Evolutionary conservation across 2,113 vertebrate species (phyloP), one percentile per base, ranked within the genome.

Genomic region (Meleagris gallopavo): DNA sequence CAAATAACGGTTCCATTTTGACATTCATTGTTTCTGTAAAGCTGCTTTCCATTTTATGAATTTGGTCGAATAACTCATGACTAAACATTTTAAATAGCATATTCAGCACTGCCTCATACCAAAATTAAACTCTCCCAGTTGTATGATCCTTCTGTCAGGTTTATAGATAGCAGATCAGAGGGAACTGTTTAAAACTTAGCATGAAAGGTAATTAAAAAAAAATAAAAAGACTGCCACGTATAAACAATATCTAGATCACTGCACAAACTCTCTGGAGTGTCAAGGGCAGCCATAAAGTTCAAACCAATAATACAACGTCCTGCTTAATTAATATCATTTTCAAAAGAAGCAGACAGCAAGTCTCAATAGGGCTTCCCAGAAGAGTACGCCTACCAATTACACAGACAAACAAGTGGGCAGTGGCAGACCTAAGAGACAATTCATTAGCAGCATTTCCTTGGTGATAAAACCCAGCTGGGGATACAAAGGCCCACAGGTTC

Each of bases 121-220:
- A 85, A 72, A 88, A 96, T 89, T 95, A 95, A 94, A 94, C 38
- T 88, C 77, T 89, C 71, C 57, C 89, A 72, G 50, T 64, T 82
- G 71, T 20, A 69, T 17, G 32, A 70, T 82, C 34, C 16, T 83
- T 76, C 41, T 62, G 40, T 69, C 78, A 81, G 69, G 84, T 27
- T 88, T 74, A 90, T 34, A 83, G 57, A 54, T 22, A 74, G 67
- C 1, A 86, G 64, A 74, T 67, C 15, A 94, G 58, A 94, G 62
- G 21, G 52, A 95, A 89, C 43, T 48, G 43, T 48, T 88, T 78
- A 77, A 90, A 95, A 67, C 32, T 60, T 41, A 17, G 43, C 50
- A 81, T 82, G 85, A 95, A 88, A 86, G 69, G 67, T 91, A 91
- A 94, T 89, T 84, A 55, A 87, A 77, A 8, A 77, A 8, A 65